phyloP scores from a whole-genome alignment of 2,888 invertebrate genomes.

The Zonitis immaculata region DNA sequence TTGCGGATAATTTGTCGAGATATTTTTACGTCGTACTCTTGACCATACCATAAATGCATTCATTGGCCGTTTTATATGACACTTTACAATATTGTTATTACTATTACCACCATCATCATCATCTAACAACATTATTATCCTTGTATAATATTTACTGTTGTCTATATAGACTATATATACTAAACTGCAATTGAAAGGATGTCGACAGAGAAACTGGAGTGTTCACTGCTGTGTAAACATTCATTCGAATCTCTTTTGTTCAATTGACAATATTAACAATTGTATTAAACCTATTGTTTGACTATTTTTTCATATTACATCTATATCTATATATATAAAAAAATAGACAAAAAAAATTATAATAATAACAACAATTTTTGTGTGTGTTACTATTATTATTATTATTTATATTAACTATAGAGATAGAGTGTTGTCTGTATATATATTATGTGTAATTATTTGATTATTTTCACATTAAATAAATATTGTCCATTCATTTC shows the following conservation, averaged over 20 bases:
- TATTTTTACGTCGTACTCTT: conserved; percentile 71
- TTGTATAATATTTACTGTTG: neutral
- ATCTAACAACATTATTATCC: conserved; percentile 20
- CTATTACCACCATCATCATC: conserved; percentile 17
- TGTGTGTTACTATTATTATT: neutral
- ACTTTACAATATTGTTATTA: conserved; percentile 35
- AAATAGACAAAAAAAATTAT: neutral
- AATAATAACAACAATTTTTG: neutral
- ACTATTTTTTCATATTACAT: neutral
- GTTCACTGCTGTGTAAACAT: conserved; percentile 47
- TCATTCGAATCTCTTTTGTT: conserved; percentile 45
- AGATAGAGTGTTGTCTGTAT: neutral
- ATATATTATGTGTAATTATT: too few species aligned
- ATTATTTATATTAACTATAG: neutral
- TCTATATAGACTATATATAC: too few species aligned
- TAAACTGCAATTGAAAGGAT: conserved; percentile 33
- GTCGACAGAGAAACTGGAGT: conserved; percentile 27
- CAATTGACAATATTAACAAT: conserved; percentile 41
- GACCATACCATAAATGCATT: conserved; percentile 91
- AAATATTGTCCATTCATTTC: conserved; percentile 1
- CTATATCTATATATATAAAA: too few species aligned
- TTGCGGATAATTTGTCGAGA: conserved; percentile 77
- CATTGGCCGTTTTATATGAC: conserved; percentile 90
- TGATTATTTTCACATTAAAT: conserved; percentile 20
- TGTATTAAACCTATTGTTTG: conserved; percentile 39